Evolutionary conservation across 2,797 vertebrate species (phyloP), one percentile per base, ranked within the genome.

Genomic region (Centropyge bicolor): DNA sequence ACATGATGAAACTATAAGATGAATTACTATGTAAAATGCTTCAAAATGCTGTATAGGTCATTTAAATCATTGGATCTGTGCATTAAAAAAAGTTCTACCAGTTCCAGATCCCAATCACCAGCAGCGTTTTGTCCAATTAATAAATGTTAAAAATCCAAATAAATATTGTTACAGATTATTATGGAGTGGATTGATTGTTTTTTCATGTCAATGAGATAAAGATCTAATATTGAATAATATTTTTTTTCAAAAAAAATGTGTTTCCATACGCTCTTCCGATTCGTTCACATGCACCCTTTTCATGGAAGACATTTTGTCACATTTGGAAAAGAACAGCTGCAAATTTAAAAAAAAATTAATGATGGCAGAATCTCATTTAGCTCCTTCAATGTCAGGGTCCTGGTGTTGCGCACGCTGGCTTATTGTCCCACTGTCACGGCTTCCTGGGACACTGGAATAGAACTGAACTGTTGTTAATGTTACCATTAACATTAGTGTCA

Each of bases 291-390:
- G n/a, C 12, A 9, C n/a, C 41, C 57, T 49, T 41, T 57, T 48
- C 31, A 70, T 65, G 38, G 10, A n/a, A 45, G 48, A 19, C 19
- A 76, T 64, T 41, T 48, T 74, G 65, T 75, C 57, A 35, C 16
- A 36, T n/a, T 17, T 0, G 2, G 11, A 24, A 38, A 56, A 57
- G 19, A 16, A 77, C 13, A 60, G 24, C 6, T n/a, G 27, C 14
- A 62, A 52, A 68, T 51, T 31, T 31, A 31, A 31, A 43, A 61
- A 55, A 36, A 41, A 74, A 55, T 36, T 2, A 81, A 54, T 65
- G 4, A 52, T 60, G 12, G 19, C 38, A 46, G 31, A 66, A 54
- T 55, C 24, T 22, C n/a, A 54, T 70, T 60, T 57, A 35, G 36
- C 45, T 65, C 40, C 24, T 48, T 49, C 20, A 35, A 6, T 66